Conservation (phyloP, 2,888 invertebrate genomes). For the Parascotia fuliginaria region DNA sequence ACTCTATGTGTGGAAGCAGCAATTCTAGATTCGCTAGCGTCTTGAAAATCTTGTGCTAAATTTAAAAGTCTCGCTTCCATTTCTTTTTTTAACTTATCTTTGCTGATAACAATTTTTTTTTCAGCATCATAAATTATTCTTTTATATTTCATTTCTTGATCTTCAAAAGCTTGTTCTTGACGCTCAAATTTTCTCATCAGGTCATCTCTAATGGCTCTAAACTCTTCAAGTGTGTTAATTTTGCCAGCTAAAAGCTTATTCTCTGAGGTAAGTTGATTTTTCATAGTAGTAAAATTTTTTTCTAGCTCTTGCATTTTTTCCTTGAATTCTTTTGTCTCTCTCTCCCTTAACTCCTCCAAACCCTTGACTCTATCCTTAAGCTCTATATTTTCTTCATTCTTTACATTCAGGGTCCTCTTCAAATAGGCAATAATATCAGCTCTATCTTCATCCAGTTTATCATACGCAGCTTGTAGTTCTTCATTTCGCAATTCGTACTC, state of each 20-base stretch:
- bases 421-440: slow-evolving; percentile 93
- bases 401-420: slow-evolving; percentile 90
- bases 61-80: slow-evolving; percentile 93
- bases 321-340: slow-evolving; percentile 88
- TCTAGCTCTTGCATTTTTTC: slow-evolving; percentile 89
- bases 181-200: slow-evolving; percentile 92
- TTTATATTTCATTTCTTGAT: slow-evolving; percentile 92
- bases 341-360: slow-evolving; percentile 88
- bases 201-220: slow-evolving; percentile 93
- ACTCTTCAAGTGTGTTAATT: slow-evolving; percentile 95
- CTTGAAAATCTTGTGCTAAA: slow-evolving; percentile 93
- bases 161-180: slow-evolving; percentile 90
- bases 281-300: slow-evolving; percentile 90
- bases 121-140: slow-evolving; percentile 91
- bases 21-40: slow-evolving; percentile 93
- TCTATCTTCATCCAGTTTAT: slow-evolving; percentile 91
- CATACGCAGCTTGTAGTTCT: slow-evolving; percentile 86
- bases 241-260: slow-evolving; percentile 94
- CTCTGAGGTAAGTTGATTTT: slow-evolving; percentile 94
- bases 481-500: slow-evolving; percentile 91
- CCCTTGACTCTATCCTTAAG: slow-evolving; percentile 90
- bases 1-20: slow-evolving; percentile 96
- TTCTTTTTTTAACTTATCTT: slow-evolving; percentile 93
- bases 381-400: slow-evolving; percentile 87
- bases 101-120: slow-evolving; percentile 90